Percentiles rank a stretch among this genome's conserved stretches.
These are phyloP conservation scores for Euzophera pinguis DNA, from an alignment of 2,888 invertebrate genomes.

Conservation along the genomic window DNA sequence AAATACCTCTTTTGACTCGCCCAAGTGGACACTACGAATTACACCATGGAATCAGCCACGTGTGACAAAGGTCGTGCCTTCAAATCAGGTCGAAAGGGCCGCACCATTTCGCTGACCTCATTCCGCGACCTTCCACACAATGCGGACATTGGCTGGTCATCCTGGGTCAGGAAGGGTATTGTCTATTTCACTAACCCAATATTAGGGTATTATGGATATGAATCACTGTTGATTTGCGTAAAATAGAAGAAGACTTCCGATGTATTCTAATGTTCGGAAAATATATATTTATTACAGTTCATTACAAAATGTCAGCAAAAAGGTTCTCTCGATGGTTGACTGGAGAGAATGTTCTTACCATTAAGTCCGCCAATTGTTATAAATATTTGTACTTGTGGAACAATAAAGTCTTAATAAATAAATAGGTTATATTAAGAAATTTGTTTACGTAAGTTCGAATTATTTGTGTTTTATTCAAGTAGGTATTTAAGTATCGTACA, in stretches of 20 bases:
- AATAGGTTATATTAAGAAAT: no score
- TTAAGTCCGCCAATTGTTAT: no score
- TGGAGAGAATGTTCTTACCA: no score
- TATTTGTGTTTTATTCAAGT: no score
- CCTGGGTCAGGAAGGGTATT: neutral
- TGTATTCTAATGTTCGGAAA: no score
- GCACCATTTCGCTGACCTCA: conserved; percentile 7
- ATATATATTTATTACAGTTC: no score
- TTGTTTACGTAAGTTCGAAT: no score
- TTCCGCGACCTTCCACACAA: conserved; percentile 8
- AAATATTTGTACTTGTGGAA: no score
- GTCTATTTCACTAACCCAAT: conserved; percentile 1
- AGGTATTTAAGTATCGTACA: no score
- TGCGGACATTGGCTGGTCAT: neutral
- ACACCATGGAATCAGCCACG: neutral
- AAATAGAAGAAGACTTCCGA: neutral
- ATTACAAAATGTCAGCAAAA: no score
- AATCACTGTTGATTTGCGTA: neutral
- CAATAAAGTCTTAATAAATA: no score
- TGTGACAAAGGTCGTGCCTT: conserved; percentile 6
- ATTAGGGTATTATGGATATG: neutral
- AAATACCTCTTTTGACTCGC: neutral
- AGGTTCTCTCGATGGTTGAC: no score
- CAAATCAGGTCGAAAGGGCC: conserved; percentile 12
- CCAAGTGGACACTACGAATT: neutral